A percentile compares a stretch with the other conserved stretches of the same genome.
These are phyloP conservation scores for Zootoca vivipara DNA, from an alignment of 2,113 vertebrate genomes.

Conservation along the genomic window DNA sequence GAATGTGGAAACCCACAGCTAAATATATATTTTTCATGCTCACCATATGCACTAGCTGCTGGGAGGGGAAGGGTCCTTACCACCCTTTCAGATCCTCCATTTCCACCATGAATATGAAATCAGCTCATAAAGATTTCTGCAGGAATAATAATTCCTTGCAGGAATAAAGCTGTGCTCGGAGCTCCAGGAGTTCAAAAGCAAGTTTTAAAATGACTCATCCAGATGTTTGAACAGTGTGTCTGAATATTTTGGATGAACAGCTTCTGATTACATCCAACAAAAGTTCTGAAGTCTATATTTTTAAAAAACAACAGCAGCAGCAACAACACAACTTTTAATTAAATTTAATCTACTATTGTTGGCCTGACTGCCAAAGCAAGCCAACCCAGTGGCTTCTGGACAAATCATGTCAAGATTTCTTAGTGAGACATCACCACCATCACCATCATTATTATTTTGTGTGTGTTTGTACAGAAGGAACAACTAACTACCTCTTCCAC, in stretches of 20 bases:
- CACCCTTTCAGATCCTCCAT: background rate
- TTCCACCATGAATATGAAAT: background rate
- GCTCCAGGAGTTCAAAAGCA: background rate
- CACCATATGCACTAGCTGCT: background rate
- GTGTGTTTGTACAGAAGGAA: background rate
- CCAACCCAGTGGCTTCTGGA: background rate
- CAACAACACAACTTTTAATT: background rate
- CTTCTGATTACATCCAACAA: background rate
- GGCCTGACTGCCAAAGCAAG: background rate
- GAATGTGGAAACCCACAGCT: background rate
- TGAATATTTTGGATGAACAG: background rate
- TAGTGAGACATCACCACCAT: background rate
- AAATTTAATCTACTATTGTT: background rate
- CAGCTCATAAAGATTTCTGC: background rate
- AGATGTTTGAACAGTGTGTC: slow-evolving; percentile 1
- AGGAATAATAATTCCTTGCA: no score
- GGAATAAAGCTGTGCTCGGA: slow-evolving; percentile 15
- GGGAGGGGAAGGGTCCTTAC: background rate
- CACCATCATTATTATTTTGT: background rate
- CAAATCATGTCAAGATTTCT: background rate
- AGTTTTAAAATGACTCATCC: background rate
- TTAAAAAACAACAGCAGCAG: background rate
- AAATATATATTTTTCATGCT: background rate
- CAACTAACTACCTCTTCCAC: background rate
- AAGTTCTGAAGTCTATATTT: background rate